phyloP scores from a whole-genome alignment of 2,113 vertebrate genomes.

The Laticauda colubrina region DNA sequence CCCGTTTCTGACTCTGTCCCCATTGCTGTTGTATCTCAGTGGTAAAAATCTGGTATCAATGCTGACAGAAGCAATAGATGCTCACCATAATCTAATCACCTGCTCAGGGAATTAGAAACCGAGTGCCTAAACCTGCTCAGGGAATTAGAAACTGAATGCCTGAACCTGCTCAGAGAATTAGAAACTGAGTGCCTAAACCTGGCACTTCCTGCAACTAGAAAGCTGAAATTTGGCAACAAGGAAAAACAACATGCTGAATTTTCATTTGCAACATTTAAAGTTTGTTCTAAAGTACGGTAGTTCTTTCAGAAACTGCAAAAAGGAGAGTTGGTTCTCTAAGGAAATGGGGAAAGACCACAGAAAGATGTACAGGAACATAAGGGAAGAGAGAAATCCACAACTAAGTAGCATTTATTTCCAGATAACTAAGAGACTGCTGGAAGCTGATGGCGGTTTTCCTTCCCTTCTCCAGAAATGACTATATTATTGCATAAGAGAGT shows the following conservation, averaged over 20 bases:
- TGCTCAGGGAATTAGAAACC: background rate
- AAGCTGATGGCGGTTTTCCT: background rate
- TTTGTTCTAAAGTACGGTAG: background rate
- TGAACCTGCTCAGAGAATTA: background rate
- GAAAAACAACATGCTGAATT: background rate
- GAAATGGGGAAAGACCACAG: background rate
- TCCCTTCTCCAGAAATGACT: background rate
- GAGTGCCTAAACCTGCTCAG: background rate
- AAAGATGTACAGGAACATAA: background rate
- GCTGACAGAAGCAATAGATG: background rate
- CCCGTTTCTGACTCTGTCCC: background rate
- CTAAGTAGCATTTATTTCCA: background rate
- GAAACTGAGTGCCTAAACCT: background rate
- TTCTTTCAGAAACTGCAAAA: background rate
- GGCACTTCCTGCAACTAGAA: background rate
- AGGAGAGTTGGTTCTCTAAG: background rate
- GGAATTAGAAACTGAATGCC: background rate
- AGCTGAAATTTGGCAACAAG: background rate
- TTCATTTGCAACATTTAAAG: background rate
- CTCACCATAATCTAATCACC: background rate
- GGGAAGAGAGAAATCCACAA: background rate
- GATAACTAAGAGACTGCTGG: background rate
- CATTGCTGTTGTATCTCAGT: background rate
- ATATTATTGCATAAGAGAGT: background rate
- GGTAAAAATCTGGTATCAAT: background rate